Evolutionary conservation across 1,140 invertebrate species (phyloP).

Genomic region (Maconellicoccus hirsutus): DNA sequence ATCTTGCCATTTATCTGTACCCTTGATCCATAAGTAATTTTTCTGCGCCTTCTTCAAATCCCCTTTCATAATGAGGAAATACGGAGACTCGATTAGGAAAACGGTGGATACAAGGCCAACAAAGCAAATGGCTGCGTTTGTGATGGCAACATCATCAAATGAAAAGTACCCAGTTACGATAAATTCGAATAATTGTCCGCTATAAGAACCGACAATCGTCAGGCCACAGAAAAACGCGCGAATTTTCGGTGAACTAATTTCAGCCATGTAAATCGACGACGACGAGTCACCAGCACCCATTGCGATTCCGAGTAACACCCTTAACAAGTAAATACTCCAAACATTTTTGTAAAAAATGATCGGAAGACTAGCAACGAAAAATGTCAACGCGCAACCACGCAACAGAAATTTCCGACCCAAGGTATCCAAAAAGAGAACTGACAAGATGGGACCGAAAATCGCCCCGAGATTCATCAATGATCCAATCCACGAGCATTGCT

Average conservation of each 20-base stretch:
- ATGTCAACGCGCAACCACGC: not conserved
- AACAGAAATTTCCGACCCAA: not conserved
- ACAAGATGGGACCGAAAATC: not conserved
- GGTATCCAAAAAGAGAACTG: not conserved
- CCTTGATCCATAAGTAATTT: slow-evolving; percentile 52
- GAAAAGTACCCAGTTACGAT: slow-evolving; percentile 55
- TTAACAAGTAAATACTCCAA: not conserved
- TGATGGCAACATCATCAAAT: slow-evolving; percentile 51
- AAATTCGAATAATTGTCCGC: slow-evolving; percentile 69
- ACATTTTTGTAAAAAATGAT: not conserved
- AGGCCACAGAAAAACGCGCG: slow-evolving; percentile 47
- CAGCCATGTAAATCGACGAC: slow-evolving; percentile 70
- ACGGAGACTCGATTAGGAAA: slow-evolving; percentile 70
- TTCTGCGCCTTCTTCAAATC: slow-evolving; percentile 47
- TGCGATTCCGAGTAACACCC: slow-evolving; percentile 42
- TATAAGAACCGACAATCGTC: slow-evolving; percentile 60
- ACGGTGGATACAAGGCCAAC: slow-evolving; percentile 51
- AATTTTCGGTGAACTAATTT: slow-evolving; percentile 43
- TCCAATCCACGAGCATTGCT: not conserved
- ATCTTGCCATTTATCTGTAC: not conserved
- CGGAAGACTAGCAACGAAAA: not conserved
- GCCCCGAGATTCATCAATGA: not conserved
- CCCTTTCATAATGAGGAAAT: slow-evolving; percentile 48
- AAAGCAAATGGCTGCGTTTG: slow-evolving; percentile 45
- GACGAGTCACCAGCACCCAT: slow-evolving; percentile 61